These are phyloP conservation scores for Platerodrilus igneus DNA, from an alignment of 2,888 invertebrate genomes.

Conservation along the genomic window DNA sequence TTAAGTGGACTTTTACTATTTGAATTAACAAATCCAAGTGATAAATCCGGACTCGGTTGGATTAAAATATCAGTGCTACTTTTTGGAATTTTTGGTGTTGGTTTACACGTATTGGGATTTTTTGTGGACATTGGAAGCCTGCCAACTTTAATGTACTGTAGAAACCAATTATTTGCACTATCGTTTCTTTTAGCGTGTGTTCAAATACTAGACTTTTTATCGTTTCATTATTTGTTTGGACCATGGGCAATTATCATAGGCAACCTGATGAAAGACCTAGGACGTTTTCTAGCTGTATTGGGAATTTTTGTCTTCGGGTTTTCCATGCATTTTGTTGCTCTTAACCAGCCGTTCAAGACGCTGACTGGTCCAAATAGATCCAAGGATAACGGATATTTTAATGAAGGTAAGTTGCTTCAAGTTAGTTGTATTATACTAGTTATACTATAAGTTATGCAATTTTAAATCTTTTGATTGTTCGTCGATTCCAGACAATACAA, in stretches of 20 bases:
- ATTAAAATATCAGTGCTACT: slow-evolving; percentile 83
- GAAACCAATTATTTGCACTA: slow-evolving; percentile 95
- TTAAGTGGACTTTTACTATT: slow-evolving; percentile 90
- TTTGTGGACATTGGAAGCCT: slow-evolving; percentile 62
- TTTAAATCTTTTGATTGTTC: no score
- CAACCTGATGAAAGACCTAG: slow-evolving; percentile 87
- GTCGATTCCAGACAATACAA: no score
- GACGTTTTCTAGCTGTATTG: slow-evolving; percentile 94
- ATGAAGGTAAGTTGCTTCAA: slow-evolving; percentile 62
- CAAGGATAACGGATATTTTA: slow-evolving; percentile 53
- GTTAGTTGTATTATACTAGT: not conserved
- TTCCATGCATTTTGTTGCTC: slow-evolving; percentile 92
- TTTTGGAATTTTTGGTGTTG: slow-evolving; percentile 86
- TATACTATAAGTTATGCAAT: not conserved
- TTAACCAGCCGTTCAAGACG: slow-evolving; percentile 89
- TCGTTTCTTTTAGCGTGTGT: slow-evolving; percentile 95
- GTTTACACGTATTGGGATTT: slow-evolving; percentile 80
- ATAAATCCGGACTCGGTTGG: slow-evolving; percentile 95
- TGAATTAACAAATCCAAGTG: slow-evolving; percentile 96
- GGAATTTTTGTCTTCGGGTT: slow-evolving; percentile 98
- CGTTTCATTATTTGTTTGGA: slow-evolving; percentile 98
- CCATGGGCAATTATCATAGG: slow-evolving; percentile 99
- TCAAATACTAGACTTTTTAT: slow-evolving; percentile 94
- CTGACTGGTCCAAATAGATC: no score
- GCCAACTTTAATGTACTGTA: slow-evolving; percentile 86